Evolutionary conservation across 2,888 invertebrate species (phyloP).

Genomic region (Yponomeuta evonymella): DNA sequence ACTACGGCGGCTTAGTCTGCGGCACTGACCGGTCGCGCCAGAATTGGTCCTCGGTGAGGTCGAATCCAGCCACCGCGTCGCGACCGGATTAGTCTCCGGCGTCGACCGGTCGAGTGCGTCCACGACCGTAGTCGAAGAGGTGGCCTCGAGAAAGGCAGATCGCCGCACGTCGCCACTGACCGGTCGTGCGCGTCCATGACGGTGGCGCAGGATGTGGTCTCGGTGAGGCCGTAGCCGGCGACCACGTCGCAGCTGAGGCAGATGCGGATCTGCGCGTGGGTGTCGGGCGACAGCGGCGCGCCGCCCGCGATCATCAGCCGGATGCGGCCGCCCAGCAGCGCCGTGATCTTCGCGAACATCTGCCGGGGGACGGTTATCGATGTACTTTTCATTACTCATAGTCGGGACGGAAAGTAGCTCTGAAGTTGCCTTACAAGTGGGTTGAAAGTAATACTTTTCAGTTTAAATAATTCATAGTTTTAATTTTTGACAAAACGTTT

Average conservation of each 20-base stretch:
- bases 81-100: too few relatives aligned
- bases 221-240: slow-evolving; percentile 97
- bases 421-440: too few relatives aligned
- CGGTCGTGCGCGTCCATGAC: slow-evolving; percentile 84
- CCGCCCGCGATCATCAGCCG: slow-evolving; percentile 94
- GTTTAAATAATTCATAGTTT: too few relatives aligned
- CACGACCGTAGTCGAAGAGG: slow-evolving; percentile 71
- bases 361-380: slow-evolving; percentile 37
- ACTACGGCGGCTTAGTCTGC: too few relatives aligned
- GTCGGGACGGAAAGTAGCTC: too few relatives aligned
- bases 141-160: too few relatives aligned
- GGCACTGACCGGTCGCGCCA: neutral
- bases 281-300: slow-evolving; percentile 96
- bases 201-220: slow-evolving; percentile 95
- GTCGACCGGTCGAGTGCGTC: slow-evolving; percentile 74
- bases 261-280: slow-evolving; percentile 88
- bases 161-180: slow-evolving; percentile 12
- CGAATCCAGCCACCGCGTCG: too few relatives aligned
- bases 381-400: too few relatives aligned
- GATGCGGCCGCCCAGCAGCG: slow-evolving; percentile 91
- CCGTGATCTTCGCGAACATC: slow-evolving; percentile 72
- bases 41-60: too few relatives aligned
- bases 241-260: slow-evolving; percentile 93
- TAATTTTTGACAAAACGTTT: too few relatives aligned
- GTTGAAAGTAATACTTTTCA: too few relatives aligned